Evolutionary conservation across 2,888 invertebrate genomes (phyloP).

Genomic region (Agrotis puta): DNA sequence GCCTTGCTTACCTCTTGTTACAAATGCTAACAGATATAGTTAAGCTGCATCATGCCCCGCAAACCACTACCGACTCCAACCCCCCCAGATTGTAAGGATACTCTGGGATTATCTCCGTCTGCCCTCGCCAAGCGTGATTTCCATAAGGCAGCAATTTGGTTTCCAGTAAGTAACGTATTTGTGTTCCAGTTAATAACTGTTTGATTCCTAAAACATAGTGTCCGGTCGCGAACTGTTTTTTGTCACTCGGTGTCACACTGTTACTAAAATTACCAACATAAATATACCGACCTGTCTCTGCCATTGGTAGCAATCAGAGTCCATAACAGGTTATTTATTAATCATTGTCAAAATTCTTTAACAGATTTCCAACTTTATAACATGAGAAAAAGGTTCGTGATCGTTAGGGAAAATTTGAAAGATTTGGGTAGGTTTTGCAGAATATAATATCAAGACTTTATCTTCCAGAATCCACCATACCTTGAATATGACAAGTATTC

Average conservation of each 20-base stretch:
- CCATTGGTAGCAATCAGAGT: background rate
- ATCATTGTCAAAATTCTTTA: too few species aligned
- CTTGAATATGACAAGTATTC: conserved; percentile 73
- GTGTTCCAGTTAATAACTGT: too few species aligned
- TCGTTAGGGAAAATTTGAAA: too few species aligned
- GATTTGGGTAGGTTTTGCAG: too few species aligned
- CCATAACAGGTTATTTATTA: background rate
- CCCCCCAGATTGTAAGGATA: conserved; percentile 41
- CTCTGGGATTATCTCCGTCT: conserved; percentile 75
- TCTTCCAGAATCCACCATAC: conserved; percentile 66
- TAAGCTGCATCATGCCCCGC: conserved; percentile 43
- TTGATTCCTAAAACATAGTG: too few species aligned
- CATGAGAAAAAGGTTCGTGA: too few species aligned
- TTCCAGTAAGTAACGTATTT: conserved; percentile 63
- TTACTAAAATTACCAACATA: background rate
- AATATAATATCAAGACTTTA: background rate
- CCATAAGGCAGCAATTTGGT: conserved; percentile 68
- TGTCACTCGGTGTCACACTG: background rate
- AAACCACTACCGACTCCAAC: conserved; percentile 10
- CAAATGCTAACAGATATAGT: conserved; percentile 5
- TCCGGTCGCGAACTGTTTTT: too few species aligned
- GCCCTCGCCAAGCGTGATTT: conserved; percentile 71
- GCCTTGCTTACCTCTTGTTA: background rate
- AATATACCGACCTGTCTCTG: background rate
- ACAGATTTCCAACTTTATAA: too few species aligned